These are phyloP conservation scores for Chymomyza amoena DNA, from an alignment of 2,888 invertebrate genomes.

Conservation along the genomic window DNA sequence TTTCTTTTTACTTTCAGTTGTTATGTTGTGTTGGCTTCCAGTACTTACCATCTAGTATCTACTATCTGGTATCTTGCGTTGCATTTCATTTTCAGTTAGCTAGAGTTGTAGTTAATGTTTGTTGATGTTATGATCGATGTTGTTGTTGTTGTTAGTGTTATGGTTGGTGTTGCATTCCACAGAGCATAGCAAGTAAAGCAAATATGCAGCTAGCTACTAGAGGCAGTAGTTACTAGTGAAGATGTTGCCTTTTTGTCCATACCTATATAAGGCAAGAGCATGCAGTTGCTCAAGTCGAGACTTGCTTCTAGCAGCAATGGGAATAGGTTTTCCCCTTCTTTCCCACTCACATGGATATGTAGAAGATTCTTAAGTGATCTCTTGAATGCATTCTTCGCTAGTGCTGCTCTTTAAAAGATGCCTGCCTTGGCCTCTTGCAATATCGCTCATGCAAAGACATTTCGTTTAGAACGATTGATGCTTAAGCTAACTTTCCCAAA, in stretches of 20 bases:
- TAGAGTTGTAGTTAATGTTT: neutral
- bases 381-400: neutral
- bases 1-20: neutral
- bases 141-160: slow-evolving; percentile 16
- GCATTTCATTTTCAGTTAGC: slow-evolving; percentile 38
- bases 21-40: too few relatives aligned
- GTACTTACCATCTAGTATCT: too few relatives aligned
- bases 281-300: slow-evolving; percentile 6
- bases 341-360: neutral
- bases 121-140: slow-evolving; percentile 1
- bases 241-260: neutral
- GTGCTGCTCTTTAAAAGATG: too few relatives aligned
- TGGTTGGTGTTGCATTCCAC: slow-evolving; percentile 32
- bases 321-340: neutral
- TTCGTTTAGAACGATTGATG: neutral
- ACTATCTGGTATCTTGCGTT: slow-evolving; percentile 4
- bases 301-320: neutral
- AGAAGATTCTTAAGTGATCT: neutral
- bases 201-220: slow-evolving; percentile 16
- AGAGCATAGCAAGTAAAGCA: slow-evolving; percentile 20
- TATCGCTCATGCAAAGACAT: neutral
- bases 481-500: slow-evolving; percentile 48
- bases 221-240: neutral
- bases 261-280: slow-evolving; percentile 1
- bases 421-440: neutral